Conservation (phyloP, 1,140 invertebrate species). For the Archivesica marissinica region DNA sequence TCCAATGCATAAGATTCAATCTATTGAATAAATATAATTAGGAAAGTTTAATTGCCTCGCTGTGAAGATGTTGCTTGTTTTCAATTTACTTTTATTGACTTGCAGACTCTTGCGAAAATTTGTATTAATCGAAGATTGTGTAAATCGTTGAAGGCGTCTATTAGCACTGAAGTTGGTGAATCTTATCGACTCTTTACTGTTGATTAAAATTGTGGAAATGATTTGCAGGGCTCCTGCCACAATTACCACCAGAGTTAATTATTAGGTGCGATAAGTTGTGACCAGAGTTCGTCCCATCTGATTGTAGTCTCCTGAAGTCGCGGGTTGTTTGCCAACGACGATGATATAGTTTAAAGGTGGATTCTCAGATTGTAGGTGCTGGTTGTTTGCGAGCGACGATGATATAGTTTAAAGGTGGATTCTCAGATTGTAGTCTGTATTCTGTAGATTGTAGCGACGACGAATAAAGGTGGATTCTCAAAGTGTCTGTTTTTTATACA, state of each 20-base stretch:
- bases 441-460: not conserved
- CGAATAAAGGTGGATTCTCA: not conserved
- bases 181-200: conserved; percentile 22
- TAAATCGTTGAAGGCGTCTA: conserved; percentile 44
- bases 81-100: conserved; percentile 63
- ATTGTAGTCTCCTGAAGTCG: no score
- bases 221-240: conserved; percentile 13
- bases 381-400: no score
- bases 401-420: no score
- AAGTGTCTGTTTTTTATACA: not conserved
- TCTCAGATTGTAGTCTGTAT: not conserved
- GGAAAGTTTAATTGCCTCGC: conserved; percentile 51
- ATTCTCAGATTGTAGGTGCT: no score
- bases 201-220: conserved; percentile 55
- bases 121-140: conserved; percentile 45
- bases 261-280: conserved; percentile 37
- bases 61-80: conserved; percentile 50
- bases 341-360: no score
- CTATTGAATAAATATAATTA: conserved; percentile 62
- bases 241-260: conserved; percentile 28
- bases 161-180: conserved; percentile 14
- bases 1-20: conserved; percentile 40
- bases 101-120: conserved; percentile 2
- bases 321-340: no score
- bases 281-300: conserved; percentile 16